A percentile compares a stretch with the other conserved stretches of the same genome.
Conservation (phyloP, 2,888 invertebrate genomes). For the Drosophila neoperkinsi region DNA sequence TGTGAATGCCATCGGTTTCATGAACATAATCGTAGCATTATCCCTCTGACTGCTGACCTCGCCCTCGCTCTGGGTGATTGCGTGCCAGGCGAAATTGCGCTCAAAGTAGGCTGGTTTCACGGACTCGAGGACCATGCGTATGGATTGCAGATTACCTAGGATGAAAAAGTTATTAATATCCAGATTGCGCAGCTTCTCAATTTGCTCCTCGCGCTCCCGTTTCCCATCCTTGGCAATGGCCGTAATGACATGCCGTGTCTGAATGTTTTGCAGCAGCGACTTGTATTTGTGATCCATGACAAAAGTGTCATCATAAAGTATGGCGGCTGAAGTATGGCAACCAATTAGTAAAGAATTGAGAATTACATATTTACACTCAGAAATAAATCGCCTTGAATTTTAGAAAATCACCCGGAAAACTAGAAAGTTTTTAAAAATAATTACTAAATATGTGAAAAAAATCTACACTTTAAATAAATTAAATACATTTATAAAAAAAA, state of each 20-base stretch:
- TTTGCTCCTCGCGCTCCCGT: slow-evolving; percentile 87
- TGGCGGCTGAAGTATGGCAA: slow-evolving; percentile 87
- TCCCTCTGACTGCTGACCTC: slow-evolving; percentile 91
- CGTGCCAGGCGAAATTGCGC: slow-evolving; percentile 94
- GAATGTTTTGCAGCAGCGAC: slow-evolving; percentile 94
- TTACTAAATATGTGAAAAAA: not conserved
- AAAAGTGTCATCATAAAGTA: slow-evolving; percentile 95
- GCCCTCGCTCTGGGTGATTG: slow-evolving; percentile 91
- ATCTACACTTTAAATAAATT: too few relatives aligned
- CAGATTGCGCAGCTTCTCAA: slow-evolving; percentile 90
- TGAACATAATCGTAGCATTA: slow-evolving; percentile 91
- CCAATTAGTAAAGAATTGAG: not conserved
- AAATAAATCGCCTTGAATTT: too few relatives aligned
- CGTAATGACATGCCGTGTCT: slow-evolving; percentile 95
- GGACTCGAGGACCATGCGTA: slow-evolving; percentile 89
- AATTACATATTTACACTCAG: not conserved
- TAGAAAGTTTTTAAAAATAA: not conserved
- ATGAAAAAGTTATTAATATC: slow-evolving; percentile 96
- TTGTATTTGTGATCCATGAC: slow-evolving; percentile 98
- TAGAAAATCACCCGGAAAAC: too few relatives aligned
- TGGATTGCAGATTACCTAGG: slow-evolving; percentile 90
- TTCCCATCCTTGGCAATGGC: slow-evolving; percentile 87
- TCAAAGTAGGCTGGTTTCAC: slow-evolving; percentile 92
- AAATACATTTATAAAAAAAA: too few relatives aligned
- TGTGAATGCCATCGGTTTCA: slow-evolving; percentile 90